Base-by-base conservation (phyloP, 1,140 invertebrate genomes). In the Carposina sasakii region DNA sequence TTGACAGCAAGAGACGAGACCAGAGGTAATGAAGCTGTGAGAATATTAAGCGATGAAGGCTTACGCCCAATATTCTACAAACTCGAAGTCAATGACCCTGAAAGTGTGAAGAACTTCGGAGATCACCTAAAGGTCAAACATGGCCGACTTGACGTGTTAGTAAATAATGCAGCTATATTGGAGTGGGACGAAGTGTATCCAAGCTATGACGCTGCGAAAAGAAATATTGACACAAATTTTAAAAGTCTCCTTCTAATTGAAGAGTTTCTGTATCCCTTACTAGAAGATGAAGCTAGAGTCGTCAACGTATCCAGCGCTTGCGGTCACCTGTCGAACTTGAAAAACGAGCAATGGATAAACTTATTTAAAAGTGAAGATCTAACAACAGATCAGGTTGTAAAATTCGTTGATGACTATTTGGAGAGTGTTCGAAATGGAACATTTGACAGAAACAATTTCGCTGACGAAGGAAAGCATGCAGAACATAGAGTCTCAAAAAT, bases 111-210 rank as follows among this genome's bases (percentile, higher is more conserved):
- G 9, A 67, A 60, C 13, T 87, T 94, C 15, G 72, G 81, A 0
- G 72, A 89, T 43, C 90, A 86, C 64, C 66, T 96, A 0, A 84
- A 90, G 69, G 67, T 83, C 34, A 88, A 86, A 41, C 88, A 96
- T 72, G 90, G 89, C 10, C 91, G 93, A 2, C 63, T 96, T 4
- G 94, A 96, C 85, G 68, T 95, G 19, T 74, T 96, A 8, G 88
- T 96, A 1, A 96, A 96, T 74, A 96, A 96, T 86, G 94, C 94
- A 37, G 94, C 88, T 0, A 93, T 95, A 52, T 89, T 92, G 30
- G 94, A 89, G 67, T 91, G 87, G 81, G 60, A 73, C 33, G 67
- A 78, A 57, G 86, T 91, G 4, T 89, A 90, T 58, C 89, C 92
- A n/a, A 88, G 90, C 62, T 75, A 79, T 22, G 86, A 89, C 49